phyloP scores from a whole-genome alignment of 2,888 invertebrate species.

The Chalcosyrphus nemorum region DNA sequence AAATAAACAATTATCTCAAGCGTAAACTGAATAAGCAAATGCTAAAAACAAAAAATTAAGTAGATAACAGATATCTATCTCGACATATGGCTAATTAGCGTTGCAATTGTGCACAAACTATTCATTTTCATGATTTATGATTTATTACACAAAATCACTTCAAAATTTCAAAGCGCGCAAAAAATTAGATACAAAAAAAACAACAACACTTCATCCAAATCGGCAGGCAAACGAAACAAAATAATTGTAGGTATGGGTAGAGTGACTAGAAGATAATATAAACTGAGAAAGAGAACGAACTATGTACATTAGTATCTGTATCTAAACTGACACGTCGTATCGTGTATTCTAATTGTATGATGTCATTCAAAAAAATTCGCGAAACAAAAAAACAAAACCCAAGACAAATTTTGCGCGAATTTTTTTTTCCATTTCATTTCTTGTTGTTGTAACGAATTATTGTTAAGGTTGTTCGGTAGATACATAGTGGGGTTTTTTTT shows the following conservation, averaged over 20 bases:
- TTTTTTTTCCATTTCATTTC: neutral
- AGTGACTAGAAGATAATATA: neutral
- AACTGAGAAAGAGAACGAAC: slow-evolving; percentile 23
- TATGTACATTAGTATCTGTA: slow-evolving; percentile 2
- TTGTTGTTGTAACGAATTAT: slow-evolving; percentile 31
- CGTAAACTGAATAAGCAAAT: slow-evolving; percentile 11
- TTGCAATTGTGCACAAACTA: slow-evolving; percentile 5
- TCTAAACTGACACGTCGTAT: slow-evolving; percentile 50
- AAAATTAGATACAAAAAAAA: neutral
- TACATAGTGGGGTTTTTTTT: too few relatives aligned
- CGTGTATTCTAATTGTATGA: slow-evolving; percentile 62
- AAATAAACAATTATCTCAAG: slow-evolving; percentile 20
- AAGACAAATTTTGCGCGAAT: slow-evolving; percentile 32
- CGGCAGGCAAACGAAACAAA: slow-evolving; percentile 13
- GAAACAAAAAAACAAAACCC: neutral
- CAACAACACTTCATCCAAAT: neutral
- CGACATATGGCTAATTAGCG: slow-evolving; percentile 40
- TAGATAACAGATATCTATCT: too few relatives aligned
- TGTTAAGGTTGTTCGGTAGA: neutral
- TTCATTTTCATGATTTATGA: neutral
- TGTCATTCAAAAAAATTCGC: slow-evolving; percentile 65
- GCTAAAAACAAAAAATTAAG: neutral
- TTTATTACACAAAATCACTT: slow-evolving; percentile 12
- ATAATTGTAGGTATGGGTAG: slow-evolving; percentile 19
- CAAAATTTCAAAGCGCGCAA: neutral